A percentile compares a stretch with the other conserved stretches of the same genome.
Conservation (phyloP, 2,888 invertebrate species). For the Tenthredo livida region DNA sequence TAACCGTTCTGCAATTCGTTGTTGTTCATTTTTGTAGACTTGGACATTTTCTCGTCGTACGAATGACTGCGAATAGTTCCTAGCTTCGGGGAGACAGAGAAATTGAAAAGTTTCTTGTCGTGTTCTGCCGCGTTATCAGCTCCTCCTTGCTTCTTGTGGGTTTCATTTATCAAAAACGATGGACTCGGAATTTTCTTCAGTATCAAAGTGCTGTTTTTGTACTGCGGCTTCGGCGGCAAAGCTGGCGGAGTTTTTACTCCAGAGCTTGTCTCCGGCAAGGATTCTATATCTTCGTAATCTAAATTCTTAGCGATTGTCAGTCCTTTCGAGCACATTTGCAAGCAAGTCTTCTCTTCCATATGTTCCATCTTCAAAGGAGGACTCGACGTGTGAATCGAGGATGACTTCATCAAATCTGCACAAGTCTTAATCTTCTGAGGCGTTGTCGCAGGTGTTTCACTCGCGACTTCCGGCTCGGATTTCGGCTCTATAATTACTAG, state of each 20-base stretch:
- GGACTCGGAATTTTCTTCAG: conserved; percentile 76
- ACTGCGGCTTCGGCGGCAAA: conserved; percentile 87
- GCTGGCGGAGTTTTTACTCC: conserved; percentile 84
- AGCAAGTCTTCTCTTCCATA: conserved; percentile 73
- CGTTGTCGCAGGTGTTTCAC: conserved; percentile 24
- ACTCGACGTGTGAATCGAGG: conserved; percentile 60
- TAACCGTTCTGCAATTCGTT: conserved; percentile 55
- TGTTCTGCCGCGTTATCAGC: conserved; percentile 56
- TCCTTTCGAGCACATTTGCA: conserved; percentile 74
- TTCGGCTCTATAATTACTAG: conserved; percentile 70
- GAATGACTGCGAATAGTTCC: conserved; percentile 65
- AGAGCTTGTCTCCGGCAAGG: conserved; percentile 69
- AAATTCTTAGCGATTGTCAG: conserved; percentile 75
- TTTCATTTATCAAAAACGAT: conserved; percentile 75
- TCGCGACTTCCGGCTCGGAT: conserved; percentile 63
- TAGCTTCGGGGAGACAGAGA: conserved; percentile 61
- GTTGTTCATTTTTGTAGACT: conserved; percentile 24
- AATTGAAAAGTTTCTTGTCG: conserved; percentile 62
- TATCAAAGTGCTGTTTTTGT: conserved; percentile 71
- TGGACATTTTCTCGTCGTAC: conserved; percentile 66
- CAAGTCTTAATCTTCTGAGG: conserved; percentile 55
- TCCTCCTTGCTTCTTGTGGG: conserved; percentile 60
- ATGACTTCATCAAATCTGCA: conserved; percentile 45
- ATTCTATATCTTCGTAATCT: conserved; percentile 76
- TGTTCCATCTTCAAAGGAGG: conserved; percentile 68